These are phyloP conservation scores for Pomacea maculata DNA, from an alignment of 1,140 invertebrate species.

Conservation along the genomic window DNA sequence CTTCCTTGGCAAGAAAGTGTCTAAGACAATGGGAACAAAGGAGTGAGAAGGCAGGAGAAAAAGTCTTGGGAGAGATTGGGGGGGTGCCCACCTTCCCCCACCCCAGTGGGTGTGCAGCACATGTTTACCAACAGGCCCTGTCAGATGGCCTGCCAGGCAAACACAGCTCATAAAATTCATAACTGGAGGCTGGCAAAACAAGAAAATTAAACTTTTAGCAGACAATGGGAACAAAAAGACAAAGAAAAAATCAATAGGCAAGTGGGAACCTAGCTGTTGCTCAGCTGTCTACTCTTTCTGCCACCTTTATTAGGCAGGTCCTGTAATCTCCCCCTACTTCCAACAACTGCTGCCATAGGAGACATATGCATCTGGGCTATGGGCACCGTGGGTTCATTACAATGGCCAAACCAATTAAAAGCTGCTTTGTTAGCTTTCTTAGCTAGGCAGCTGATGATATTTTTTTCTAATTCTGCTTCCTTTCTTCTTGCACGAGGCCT, in stretches of 20 bases:
- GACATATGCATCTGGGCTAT: conserved; percentile 43
- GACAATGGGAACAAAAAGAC: conserved; percentile 52
- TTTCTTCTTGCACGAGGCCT: conserved; percentile 30
- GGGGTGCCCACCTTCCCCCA: conserved; percentile 9
- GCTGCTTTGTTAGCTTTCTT: conserved; percentile 45
- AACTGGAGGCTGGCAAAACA: conserved; percentile 42
- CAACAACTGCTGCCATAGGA: conserved; percentile 35
- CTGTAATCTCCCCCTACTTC: conserved; percentile 24
- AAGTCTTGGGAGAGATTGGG: conserved; percentile 22
- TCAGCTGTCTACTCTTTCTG: conserved; percentile 50
- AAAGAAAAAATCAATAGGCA: conserved; percentile 57
- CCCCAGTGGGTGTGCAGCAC: conserved; percentile 16
- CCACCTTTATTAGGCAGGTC: conserved; percentile 40
- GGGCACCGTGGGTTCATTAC: conserved; percentile 36
- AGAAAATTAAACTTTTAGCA: conserved; percentile 52
- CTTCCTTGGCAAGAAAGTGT: conserved; percentile 24
- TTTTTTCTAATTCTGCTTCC: conserved; percentile 35
- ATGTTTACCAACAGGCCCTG: conserved; percentile 26
- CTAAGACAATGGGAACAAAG: conserved; percentile 39
- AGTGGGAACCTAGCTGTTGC: conserved; percentile 37
- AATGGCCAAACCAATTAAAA: conserved; percentile 51
- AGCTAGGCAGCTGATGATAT: conserved; percentile 47
- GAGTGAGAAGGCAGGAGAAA: conserved; percentile 12
- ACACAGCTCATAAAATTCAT: conserved; percentile 42
- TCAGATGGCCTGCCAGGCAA: conserved; percentile 30